Conservation (phyloP, 2,797 vertebrate species). For the Trichosurus vulpecula region DNA sequence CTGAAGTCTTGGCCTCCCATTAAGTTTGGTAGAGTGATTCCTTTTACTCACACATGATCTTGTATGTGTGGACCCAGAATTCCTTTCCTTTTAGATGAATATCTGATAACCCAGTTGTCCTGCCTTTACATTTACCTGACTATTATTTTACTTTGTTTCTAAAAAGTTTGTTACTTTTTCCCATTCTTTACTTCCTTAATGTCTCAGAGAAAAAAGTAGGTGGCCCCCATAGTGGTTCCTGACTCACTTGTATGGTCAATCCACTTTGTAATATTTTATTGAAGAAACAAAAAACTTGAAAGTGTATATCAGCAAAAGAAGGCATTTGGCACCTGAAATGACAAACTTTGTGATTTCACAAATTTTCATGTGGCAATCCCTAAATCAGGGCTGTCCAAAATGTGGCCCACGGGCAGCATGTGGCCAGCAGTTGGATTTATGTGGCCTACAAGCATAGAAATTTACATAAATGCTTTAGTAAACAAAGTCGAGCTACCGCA, state of each 20-base stretch:
- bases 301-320: neutral
- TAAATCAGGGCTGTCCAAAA: too few species aligned
- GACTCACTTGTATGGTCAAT: neutral
- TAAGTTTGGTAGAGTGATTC: too few species aligned
- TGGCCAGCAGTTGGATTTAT: too few species aligned
- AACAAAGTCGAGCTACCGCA: too few species aligned
- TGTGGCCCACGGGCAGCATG: too few species aligned
- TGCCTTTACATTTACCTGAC: neutral
- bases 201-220: neutral
- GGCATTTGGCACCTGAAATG: neutral
- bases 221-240: neutral
- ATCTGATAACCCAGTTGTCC: too few species aligned
- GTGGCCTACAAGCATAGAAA: too few species aligned
- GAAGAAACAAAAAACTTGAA: neutral
- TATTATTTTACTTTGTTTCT: neutral
- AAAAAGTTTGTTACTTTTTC: neutral
- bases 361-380: neutral
- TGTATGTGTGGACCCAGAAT: neutral
- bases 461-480: too few species aligned
- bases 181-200: neutral
- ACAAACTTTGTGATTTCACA: neutral
- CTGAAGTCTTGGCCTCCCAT: neutral
- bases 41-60: accelerated
- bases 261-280: neutral
- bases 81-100: neutral